Evolutionary conservation across 2,797 vertebrate species (phyloP), one percentile per base, ranked within the genome.

Genomic region (Tapera naevia): DNA sequence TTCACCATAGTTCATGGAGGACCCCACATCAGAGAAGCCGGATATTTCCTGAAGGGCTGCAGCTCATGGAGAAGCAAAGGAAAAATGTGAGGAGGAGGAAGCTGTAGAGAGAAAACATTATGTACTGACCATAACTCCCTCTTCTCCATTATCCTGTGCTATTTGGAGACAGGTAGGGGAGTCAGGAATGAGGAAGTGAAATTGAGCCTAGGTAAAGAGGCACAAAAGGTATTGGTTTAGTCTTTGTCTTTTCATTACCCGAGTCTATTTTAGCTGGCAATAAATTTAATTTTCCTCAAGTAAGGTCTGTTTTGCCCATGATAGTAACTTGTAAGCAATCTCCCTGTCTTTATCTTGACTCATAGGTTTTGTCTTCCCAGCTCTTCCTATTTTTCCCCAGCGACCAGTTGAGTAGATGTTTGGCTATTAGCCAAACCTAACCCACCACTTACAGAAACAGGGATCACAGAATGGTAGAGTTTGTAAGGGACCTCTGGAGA

Each of bases 11-110:
- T 11, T 13, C 17, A 17, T 4, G 3, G 9, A 60, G 8, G 10
- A 33, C 4, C 4, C 7, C 22, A 27, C 2, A 19, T 0, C 17
- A 13, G 33, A 65, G 23, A 5, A 75, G 7, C 0, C 64, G 28
- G n/a, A 17, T 43, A 4, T 51, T 75, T 56, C 50, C 33, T 79
- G 35, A 25, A 28, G n/a, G 17, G 48, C 37, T 86, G 43, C 14
- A 81, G n/a, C 4, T 30, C 17, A 5, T 6, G 12, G 2, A 41
- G 14, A 64, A 79, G 19, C 18, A 79, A 24, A 57, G 4, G 21
- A 46, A 46, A 46, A 46, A 46, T 16, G 6, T 45, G 28, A 62
- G 17, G 28, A 62, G 17, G 19, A 84, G 80, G 21, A 17, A 80
- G 32, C 9, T 30, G 13, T 13, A 18, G 5, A 66, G 10, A 76